Base-by-base conservation (phyloP, 2,797 vertebrate genomes). In the Falco berigora region DNA sequence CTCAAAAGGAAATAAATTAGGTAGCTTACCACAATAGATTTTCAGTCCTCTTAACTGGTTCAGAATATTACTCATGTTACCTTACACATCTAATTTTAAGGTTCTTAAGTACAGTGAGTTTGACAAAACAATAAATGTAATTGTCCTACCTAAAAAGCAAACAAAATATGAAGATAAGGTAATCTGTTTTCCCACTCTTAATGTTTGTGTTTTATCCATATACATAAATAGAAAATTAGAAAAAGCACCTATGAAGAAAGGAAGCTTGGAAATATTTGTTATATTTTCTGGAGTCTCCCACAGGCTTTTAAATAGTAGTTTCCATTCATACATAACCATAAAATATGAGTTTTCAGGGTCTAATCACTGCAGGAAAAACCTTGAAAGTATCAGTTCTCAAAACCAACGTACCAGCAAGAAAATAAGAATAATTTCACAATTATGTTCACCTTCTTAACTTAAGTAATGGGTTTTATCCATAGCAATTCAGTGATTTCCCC, bases 1-100 rank as follows among this genome's bases (percentile, higher is more conserved):
- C 93, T 94, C 82, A 73, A 67, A 66, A 96, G 52, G 52, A 98
- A 98, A 87, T 74, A 73, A 93, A 66, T 50, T 47, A 90, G 24
- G 62, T 23, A 83, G 36, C 5, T 55, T 85, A 89, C 36, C 47
- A 46, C 40, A 13, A 12, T 27, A 61, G 46, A 77, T 38, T 77
- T 96, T 40, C 78, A 93, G 81, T 88, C n/a, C 50, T 86, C 93
- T 88, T 52, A 80, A 58, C 16, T 62, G 58, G 14, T 59, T 74
- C 42, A 79, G 73, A 55, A 12, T 38, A 90, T 79, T 88, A 92
- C 44, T 92, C 73, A 36, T 25, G 15, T 50, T 85, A 68, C 20
- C 10, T 30, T 62, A 83, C 10, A 52, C 52, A 24, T 93, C 44
- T 71, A 38, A 80, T 91, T 94, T 92, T 76, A 78, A 95, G 67